Evolutionary conservation across 2,888 invertebrate species (phyloP).

Genomic region (Loripinus fragilis): DNA sequence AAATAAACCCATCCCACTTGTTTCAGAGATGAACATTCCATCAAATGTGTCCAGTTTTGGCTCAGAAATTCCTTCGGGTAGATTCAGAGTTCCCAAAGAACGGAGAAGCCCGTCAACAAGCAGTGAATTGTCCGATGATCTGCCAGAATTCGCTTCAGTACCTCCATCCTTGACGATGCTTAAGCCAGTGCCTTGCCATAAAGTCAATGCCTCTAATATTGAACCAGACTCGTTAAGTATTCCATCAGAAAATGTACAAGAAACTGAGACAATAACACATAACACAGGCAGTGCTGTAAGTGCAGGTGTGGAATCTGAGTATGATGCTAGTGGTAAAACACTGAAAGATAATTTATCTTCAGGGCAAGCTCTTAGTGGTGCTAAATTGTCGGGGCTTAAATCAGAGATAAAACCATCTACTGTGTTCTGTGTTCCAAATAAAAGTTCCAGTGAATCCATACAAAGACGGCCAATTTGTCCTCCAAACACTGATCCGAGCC

Average conservation of each 20-base stretch:
- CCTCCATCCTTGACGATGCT: slow-evolving; percentile 12
- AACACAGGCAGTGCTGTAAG: too few species aligned
- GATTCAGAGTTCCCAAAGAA: neutral
- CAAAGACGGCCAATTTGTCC: neutral
- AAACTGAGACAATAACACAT: too few species aligned
- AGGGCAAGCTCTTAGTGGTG: neutral
- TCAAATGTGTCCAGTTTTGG: too few species aligned
- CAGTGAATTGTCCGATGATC: slow-evolving; percentile 35
- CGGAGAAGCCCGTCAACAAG: slow-evolving; percentile 27
- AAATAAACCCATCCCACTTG: too few species aligned
- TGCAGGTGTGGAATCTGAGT: neutral
- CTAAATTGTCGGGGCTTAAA: slow-evolving; percentile 2
- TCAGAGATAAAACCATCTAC: slow-evolving; percentile 46
- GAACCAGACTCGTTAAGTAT: neutral
- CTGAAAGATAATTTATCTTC: neutral
- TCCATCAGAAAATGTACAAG: too few species aligned
- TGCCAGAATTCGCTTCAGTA: slow-evolving; percentile 45
- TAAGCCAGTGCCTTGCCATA: slow-evolving; percentile 36
- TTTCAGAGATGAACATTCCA: too few species aligned
- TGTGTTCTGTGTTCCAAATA: slow-evolving; percentile 45
- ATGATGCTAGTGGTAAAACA: neutral
- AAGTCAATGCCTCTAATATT: too few species aligned
- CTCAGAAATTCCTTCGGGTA: neutral
- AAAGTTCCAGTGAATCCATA: too few species aligned
- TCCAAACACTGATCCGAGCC: neutral